Base-by-base conservation (phyloP, 2,113 vertebrate genomes). In the Pomatorhinus ruficollis region DNA sequence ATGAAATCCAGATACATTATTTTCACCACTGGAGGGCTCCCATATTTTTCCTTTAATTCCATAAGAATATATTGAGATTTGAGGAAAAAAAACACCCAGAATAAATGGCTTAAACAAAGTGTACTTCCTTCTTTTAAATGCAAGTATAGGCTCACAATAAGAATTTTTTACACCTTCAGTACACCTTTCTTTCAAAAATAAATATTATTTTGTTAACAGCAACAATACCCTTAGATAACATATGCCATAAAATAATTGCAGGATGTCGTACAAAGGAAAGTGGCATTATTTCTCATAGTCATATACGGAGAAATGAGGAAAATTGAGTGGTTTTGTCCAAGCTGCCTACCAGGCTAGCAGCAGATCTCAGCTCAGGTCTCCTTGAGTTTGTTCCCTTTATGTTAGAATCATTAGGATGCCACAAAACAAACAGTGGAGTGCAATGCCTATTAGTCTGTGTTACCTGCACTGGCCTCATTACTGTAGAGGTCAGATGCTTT, bases 11-110 rank as follows among this genome's bases (percentile, higher is more conserved):
- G 70, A 85, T 95, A 71, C 20, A 97, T 90, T 88, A 42, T 89
- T 96, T 93, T 95, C 93, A 78, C 97, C 97, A 97, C 97, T 97
- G 96, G 97, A 97, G 96, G 97, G 96, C 97, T 95, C 97, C 52
- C 93, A 97, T 93, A 96, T 97, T 97, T 96, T 97, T 95, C 52
- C 53, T 70, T 91, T 93, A 89, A 78, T 94, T 83, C 60, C 3
- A 1, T 57, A 90, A 66, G 23, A 86, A 49, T 14, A 45, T 74
- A 52, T 28, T 61, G 78, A 72, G 28, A 85, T 72, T 66, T 72
- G 9, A 8, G 22, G 4, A 2, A 54, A 30, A 16, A 45, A 50
- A n/a, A n/a, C n/a, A 1, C 21, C 2, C 52, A 44, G 49, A 83
- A 44, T 75, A 35, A 19, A 54, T 28, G 6, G 2, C 4, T 88